Evolutionary conservation across 2,797 vertebrate species (phyloP).

Genomic region (Lagorchestes hirsutus): DNA sequence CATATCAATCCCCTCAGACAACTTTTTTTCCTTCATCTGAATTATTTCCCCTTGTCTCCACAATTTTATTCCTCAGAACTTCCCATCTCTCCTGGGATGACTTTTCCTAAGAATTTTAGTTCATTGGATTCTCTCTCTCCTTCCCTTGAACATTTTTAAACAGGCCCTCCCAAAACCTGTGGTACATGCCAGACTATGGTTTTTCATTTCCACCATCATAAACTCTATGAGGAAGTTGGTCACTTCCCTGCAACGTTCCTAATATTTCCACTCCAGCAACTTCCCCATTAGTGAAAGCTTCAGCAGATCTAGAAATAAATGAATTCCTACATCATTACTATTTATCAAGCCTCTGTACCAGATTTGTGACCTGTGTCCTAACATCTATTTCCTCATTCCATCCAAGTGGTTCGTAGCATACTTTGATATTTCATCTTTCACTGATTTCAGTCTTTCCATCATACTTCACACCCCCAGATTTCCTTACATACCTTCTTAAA

Average conservation of each 20-base stretch:
- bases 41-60: not conserved
- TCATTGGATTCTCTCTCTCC: slow-evolving; percentile 9
- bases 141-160: not conserved
- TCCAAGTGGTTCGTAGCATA: not conserved
- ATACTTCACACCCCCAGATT: not conserved
- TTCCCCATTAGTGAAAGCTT: not conserved
- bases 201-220: not conserved
- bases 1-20: not conserved
- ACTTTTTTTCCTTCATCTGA: not conserved
- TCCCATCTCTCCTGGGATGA: not conserved
- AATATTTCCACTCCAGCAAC: not conserved
- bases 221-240: not conserved
- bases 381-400: not conserved
- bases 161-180: not conserved
- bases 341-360: not conserved
- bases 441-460: not conserved
- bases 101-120: slow-evolving; percentile 10
- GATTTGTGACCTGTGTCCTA: not conserved
- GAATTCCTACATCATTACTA: not conserved
- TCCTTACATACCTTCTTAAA: not conserved
- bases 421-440: not conserved
- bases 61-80: not conserved
- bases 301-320: not conserved
- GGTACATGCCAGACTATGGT: not conserved
- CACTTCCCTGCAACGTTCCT: not conserved